phyloP scores from a whole-genome alignment of 2,113 vertebrate species.

The Megaptera novaeangliae region DNA sequence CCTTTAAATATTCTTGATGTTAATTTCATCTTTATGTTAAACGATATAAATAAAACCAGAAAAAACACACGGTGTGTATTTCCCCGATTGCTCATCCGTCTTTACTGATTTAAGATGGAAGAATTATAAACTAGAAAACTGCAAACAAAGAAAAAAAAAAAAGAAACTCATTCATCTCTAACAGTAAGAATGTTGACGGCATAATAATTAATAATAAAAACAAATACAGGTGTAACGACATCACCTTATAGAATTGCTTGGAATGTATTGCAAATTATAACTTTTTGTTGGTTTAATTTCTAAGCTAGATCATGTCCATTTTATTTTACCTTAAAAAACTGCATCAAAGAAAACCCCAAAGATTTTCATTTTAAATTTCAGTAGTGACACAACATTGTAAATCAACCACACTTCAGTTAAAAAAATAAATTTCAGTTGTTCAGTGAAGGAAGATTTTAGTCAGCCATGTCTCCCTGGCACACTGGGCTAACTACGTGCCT shows the following conservation, averaged over 20 bases:
- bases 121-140: neutral
- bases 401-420: neutral
- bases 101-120: neutral
- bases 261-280: neutral
- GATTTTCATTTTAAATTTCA: neutral
- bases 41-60: neutral
- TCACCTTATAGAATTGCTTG: neutral
- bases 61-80: neutral
- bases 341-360: neutral
- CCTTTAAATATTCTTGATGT: neutral
- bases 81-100: neutral
- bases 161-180: neutral
- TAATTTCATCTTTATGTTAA: neutral
- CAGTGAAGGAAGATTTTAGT: neutral
- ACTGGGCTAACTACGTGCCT: neutral
- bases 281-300: neutral
- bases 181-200: neutral
- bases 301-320: neutral
- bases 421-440: neutral
- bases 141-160: neutral
- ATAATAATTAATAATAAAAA: neutral
- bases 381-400: neutral
- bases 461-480: neutral
- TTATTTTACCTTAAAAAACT: slow-evolving; percentile 1
- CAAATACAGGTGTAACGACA: neutral